These are phyloP conservation scores for Pimpla rufipes DNA, from an alignment of 2,888 invertebrate genomes.

Conservation along the genomic window DNA sequence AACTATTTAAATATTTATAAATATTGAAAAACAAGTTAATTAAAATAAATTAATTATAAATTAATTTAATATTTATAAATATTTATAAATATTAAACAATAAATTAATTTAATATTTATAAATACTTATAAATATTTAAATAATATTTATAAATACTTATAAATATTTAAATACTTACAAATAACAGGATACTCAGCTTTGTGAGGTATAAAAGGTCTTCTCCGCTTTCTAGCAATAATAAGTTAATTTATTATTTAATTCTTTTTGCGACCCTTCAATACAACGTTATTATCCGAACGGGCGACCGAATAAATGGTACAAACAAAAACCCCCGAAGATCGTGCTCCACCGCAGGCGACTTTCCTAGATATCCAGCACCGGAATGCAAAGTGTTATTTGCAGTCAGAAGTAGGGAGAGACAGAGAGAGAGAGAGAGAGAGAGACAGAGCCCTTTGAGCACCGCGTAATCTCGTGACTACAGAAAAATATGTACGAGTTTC, in stretches of 20 bases:
- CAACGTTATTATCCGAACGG: background rate
- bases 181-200: background rate
- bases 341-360: slow-evolving; percentile 1
- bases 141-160: too few relatives aligned
- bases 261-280: background rate
- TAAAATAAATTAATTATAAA: too few relatives aligned
- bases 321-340: slow-evolving; percentile 16
- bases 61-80: too few relatives aligned
- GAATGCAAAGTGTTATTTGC: slow-evolving; percentile 26
- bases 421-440: background rate
- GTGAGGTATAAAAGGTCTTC: background rate
- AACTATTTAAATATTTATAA: background rate
- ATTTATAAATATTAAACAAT: too few relatives aligned
- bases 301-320: background rate
- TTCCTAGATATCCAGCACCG: slow-evolving; percentile 47
- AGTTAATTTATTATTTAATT: background rate
- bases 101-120: too few relatives aligned
- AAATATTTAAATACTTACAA: too few relatives aligned
- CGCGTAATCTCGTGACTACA: background rate
- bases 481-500: slow-evolving; percentile 3
- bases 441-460: background rate
- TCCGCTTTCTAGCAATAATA: background rate
- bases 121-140: too few relatives aligned
- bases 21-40: too few relatives aligned
- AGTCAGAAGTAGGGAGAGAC: background rate